Conservation (phyloP, 2,888 invertebrate species). For the Athetis lepigone region DNA sequence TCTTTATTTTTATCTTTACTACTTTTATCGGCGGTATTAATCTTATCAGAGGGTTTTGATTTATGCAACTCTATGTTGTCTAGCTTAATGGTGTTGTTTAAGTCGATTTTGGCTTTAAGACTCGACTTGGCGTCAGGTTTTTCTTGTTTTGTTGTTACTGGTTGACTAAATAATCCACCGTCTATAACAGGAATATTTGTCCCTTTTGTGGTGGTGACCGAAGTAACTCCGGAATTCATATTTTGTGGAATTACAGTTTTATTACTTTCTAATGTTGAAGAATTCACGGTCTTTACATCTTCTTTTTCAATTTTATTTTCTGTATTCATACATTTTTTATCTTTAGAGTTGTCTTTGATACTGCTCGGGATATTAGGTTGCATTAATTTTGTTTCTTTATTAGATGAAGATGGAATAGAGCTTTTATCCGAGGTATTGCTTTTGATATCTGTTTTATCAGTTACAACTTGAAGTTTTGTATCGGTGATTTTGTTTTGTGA, state of each 20-base stretch:
- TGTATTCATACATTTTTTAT: conserved; percentile 21
- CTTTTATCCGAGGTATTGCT: conserved; percentile 23
- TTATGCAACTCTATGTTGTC: conserved; percentile 15
- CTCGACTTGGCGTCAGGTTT: neutral
- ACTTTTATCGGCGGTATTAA: conserved; percentile 22
- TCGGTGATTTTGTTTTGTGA: conserved; percentile 23
- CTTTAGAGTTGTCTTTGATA: conserved; percentile 9
- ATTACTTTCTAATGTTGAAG: conserved; percentile 7
- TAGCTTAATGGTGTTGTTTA: conserved; percentile 35
- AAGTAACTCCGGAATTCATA: neutral
- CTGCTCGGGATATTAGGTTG: conserved; percentile 21
- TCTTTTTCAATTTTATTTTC: conserved; percentile 13
- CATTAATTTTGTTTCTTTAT: conserved; percentile 24
- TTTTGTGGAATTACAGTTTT: conserved; percentile 18
- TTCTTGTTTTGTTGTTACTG: conserved; percentile 1
- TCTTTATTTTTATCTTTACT: conserved; percentile 49
- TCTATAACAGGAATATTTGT: conserved; percentile 22
- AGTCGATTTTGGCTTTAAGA: conserved; percentile 24
- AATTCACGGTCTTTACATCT: conserved; percentile 2
- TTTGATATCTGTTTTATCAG: conserved; percentile 28
- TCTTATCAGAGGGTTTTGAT: conserved; percentile 12
- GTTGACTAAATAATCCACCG: neutral
- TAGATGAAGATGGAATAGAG: neutral
- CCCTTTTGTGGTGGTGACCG: conserved; percentile 1
- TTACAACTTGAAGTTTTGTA: conserved; percentile 14